These are phyloP conservation scores for Camponotus vicinus DNA, from an alignment of 1,140 invertebrate genomes.

Conservation along the genomic window DNA sequence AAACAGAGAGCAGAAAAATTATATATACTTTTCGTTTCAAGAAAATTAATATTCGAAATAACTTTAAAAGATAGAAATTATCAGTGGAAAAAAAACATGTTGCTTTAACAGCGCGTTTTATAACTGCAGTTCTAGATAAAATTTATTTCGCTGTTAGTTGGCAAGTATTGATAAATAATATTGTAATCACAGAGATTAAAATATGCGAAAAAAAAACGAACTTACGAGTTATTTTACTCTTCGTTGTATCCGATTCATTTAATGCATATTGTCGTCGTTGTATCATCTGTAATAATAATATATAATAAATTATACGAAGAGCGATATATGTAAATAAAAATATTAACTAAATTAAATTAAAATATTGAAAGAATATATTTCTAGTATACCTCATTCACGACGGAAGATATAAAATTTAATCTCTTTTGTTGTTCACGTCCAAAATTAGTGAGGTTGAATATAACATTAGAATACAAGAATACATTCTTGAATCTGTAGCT, in stretches of 20 bases:
- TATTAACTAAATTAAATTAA: background rate
- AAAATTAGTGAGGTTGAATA: background rate
- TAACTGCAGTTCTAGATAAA: too few species aligned
- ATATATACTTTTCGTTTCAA: too few species aligned
- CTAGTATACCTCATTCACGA: background rate
- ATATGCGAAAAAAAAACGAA: too few species aligned
- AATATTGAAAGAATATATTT: background rate
- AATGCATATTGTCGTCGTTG: background rate
- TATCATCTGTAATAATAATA: background rate
- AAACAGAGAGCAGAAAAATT: too few species aligned
- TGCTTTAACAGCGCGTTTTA: too few species aligned
- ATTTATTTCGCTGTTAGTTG: too few species aligned
- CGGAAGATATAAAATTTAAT: background rate
- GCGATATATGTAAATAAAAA: background rate
- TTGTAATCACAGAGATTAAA: too few species aligned
- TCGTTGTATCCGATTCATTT: background rate
- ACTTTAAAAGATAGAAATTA: too few species aligned
- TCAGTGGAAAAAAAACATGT: too few species aligned
- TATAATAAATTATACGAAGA: constrained; percentile 72
- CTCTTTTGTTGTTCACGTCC: background rate
- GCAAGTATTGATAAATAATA: too few species aligned
- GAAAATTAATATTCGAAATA: too few species aligned
- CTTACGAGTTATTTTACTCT: too few species aligned
- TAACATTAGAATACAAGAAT: constrained; percentile 11
- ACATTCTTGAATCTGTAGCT: background rate